phyloP scores from a whole-genome alignment of 1,140 invertebrate species.

The Sitobion miscanthi region DNA sequence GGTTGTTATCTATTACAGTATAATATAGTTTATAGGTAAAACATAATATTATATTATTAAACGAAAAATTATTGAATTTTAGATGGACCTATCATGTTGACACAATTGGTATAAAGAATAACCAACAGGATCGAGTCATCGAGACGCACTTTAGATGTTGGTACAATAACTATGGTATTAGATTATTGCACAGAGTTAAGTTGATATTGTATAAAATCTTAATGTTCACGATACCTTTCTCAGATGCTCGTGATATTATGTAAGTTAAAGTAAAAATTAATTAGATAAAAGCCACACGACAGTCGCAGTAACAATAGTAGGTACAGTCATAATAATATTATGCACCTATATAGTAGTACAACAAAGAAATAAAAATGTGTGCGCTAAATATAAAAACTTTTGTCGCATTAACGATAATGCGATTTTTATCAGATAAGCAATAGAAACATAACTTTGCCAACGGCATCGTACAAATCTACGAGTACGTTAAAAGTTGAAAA shows the following conservation, averaged over 20 bases:
- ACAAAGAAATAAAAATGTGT: neutral
- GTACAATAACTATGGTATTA: neutral
- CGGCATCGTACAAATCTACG: neutral
- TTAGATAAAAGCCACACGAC: neutral
- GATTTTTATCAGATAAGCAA: constrained; percentile 8
- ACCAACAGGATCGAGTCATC: neutral
- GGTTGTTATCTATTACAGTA: too few species aligned
- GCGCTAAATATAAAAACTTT: constrained; percentile 1
- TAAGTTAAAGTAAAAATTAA: neutral
- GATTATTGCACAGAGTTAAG: neutral
- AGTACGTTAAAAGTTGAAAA: neutral
- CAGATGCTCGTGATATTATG: neutral
- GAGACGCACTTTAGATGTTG: neutral
- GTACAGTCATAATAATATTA: neutral
- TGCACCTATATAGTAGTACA: neutral
- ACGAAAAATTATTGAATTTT: neutral
- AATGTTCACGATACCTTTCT: neutral
- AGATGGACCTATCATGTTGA: neutral
- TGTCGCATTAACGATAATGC: neutral
- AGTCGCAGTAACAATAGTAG: neutral
- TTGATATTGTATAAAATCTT: neutral
- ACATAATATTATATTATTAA: neutral
- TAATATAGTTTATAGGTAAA: too few species aligned
- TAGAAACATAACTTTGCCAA: neutral
- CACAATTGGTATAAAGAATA: neutral